Conservation (phyloP, 2,113 vertebrate species). For the Elgaria multicarinata region DNA sequence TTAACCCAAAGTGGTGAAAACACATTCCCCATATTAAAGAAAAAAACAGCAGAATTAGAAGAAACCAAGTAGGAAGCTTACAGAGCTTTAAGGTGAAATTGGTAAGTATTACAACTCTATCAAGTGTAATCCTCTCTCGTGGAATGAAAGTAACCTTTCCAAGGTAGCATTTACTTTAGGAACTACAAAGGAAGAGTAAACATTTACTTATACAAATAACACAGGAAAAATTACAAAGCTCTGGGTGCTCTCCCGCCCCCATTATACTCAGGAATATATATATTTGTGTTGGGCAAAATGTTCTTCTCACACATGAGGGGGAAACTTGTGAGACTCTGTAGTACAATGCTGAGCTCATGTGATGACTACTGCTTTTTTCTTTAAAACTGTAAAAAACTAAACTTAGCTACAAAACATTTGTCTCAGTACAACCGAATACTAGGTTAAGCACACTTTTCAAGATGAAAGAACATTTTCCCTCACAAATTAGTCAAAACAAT, state of each 20-base stretch:
- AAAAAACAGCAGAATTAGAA: neutral
- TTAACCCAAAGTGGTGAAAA: neutral
- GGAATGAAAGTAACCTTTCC: neutral
- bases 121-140: neutral
- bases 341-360: neutral
- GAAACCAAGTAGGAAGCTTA: neutral
- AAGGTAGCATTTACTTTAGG: neutral
- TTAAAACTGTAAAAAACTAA: too few relatives aligned
- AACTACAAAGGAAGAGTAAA: neutral
- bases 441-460: neutral
- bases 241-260: neutral
- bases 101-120: neutral
- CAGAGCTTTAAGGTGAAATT: neutral
- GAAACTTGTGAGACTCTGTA: neutral
- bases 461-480: neutral
- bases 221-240: neutral
- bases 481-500: neutral
- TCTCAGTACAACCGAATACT: too few relatives aligned
- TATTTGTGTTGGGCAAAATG: neutral
- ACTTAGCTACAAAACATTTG: too few relatives aligned
- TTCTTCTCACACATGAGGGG: neutral
- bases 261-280: neutral
- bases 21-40: neutral
- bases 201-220: neutral
- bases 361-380: too few relatives aligned